Conservation (phyloP, 2,888 invertebrate species). For the Synanthedon vespiformis region DNA sequence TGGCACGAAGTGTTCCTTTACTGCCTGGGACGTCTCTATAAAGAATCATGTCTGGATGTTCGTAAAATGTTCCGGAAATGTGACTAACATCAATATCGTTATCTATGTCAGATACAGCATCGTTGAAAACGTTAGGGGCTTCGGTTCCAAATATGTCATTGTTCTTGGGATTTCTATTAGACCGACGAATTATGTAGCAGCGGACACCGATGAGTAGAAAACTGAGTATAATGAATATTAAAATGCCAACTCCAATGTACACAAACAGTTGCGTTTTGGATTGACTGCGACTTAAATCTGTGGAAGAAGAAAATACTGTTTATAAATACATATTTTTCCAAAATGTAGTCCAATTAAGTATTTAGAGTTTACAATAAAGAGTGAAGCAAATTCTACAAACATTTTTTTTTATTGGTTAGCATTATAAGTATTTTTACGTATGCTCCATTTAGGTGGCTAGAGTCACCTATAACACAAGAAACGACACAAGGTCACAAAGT, state of each 20-base stretch:
- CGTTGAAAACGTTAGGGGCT: slow-evolving; percentile 56
- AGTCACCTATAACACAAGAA: too few species aligned
- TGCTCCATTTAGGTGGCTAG: too few species aligned
- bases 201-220: slow-evolving; percentile 25
- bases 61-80: slow-evolving; percentile 60
- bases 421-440: too few species aligned
- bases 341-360: neutral
- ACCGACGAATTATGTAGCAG: slow-evolving; percentile 32
- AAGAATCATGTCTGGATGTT: slow-evolving; percentile 62
- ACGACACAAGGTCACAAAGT: too few species aligned
- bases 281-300: neutral
- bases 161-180: slow-evolving; percentile 39
- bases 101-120: slow-evolving; percentile 53
- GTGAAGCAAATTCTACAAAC: neutral
- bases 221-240: slow-evolving; percentile 24
- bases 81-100: slow-evolving; percentile 57
- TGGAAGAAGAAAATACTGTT: neutral
- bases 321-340: too few species aligned
- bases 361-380: neutral
- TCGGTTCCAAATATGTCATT: slow-evolving; percentile 60
- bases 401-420: too few species aligned
- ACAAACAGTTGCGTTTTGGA: slow-evolving; percentile 12
- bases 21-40: slow-evolving; percentile 48
- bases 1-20: slow-evolving; percentile 49
- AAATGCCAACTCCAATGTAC: slow-evolving; percentile 30